Percentiles rank a stretch among this genome's conserved stretches.
These are phyloP conservation scores for Oxygymnocypris stewartii DNA, from an alignment of 2,113 vertebrate genomes.

Conservation along the genomic window DNA sequence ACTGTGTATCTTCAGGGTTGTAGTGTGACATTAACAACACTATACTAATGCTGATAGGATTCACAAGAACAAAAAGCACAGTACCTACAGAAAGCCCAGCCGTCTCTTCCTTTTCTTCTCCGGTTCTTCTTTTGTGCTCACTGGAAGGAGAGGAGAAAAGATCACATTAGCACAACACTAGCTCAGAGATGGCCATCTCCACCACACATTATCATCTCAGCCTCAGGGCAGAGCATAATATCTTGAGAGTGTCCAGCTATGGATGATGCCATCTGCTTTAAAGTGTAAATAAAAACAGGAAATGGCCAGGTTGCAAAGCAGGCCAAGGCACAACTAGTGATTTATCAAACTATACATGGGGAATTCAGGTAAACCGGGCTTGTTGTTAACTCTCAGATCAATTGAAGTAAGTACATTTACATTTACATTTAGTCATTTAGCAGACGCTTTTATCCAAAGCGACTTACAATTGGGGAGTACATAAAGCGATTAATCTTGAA, in stretches of 20 bases:
- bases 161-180: conserved; percentile 41
- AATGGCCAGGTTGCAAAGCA: conserved; percentile 7
- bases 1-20: not conserved
- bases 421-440: no score
- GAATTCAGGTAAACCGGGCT: not conserved
- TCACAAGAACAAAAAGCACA: conserved; percentile 23
- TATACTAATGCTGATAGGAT: conserved; percentile 35
- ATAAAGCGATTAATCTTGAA: no score
- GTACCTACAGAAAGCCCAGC: conserved; percentile 38
- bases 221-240: conserved; percentile 16
- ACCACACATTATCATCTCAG: conserved; percentile 19
- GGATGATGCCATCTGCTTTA: not conserved
- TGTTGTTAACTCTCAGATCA: not conserved
- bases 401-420: not conserved
- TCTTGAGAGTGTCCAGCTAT: not conserved
- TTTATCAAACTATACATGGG: not conserved
- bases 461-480: no score
- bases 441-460: no score
- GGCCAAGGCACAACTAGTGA: not conserved
- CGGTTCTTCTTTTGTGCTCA: conserved; percentile 28
- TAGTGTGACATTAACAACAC: not conserved
- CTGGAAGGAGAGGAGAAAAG: conserved; percentile 29
- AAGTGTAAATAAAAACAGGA: not conserved
- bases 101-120: conserved; percentile 26
- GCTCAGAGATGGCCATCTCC: conserved; percentile 29